Conservation (phyloP, 2,888 invertebrate species). For the Volucella inflata region DNA sequence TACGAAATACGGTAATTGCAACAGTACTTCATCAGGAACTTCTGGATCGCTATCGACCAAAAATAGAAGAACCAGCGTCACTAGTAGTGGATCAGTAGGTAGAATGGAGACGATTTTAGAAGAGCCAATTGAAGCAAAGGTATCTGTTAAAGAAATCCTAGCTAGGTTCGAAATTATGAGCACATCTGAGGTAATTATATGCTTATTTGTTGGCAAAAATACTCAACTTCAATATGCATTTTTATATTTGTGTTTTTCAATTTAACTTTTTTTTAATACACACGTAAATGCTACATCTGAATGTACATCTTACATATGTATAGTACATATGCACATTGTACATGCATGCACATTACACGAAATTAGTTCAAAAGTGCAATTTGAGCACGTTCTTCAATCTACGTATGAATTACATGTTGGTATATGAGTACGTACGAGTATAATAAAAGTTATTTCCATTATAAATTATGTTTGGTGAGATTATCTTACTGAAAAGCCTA, state of each 20-base stretch:
- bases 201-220: neutral
- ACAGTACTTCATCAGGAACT: conserved; percentile 52
- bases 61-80: conserved; percentile 82
- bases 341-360: too few relatives aligned
- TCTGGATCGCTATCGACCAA: conserved; percentile 73
- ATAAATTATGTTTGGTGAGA: conserved; percentile 16
- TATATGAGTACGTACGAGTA: too few relatives aligned
- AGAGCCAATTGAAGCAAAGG: conserved; percentile 90
- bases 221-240: too few relatives aligned
- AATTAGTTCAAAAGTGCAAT: neutral
- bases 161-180: conserved; percentile 91
- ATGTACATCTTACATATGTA: too few relatives aligned
- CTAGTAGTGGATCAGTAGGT: conserved; percentile 85
- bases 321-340: too few relatives aligned
- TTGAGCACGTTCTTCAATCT: conserved; percentile 2
- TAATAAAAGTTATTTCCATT: conserved; percentile 23
- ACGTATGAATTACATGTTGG: neutral
- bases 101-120: conserved; percentile 93
- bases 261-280: too few relatives aligned
- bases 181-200: conserved; percentile 81
- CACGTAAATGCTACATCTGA: too few relatives aligned
- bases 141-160: conserved; percentile 92
- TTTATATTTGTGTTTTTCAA: neutral
- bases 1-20: conserved; percentile 27
- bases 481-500: neutral